Evolutionary conservation across 2,888 invertebrate species (phyloP), one percentile per base, ranked within the genome.

Genomic region (Azorinus chamasolen): DNA sequence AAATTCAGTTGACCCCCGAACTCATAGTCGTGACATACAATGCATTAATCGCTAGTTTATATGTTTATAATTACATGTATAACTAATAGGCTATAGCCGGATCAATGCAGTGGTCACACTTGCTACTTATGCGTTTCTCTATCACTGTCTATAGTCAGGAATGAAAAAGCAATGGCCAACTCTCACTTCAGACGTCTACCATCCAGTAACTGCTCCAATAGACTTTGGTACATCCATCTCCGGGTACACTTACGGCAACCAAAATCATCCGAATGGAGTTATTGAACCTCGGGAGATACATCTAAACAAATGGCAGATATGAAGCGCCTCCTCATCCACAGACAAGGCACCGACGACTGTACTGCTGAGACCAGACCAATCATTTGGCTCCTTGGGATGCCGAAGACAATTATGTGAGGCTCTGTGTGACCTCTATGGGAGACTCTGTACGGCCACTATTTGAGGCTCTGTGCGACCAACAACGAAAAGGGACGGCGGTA

Each of bases 331-430:
- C 0, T 25, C 66, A 16, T 50, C 37, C n/a, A 70, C 55, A 50
- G 70, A 70, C 18, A 55, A 63, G 46, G 55, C 62, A 2, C 73
- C 73, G 3, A 74, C 73, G 32, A 63, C 73, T 5, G 45, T 74
- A 14, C 25, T 74, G 12, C 45, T 74, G 4, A 50, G 55, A 6
- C 66, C 50, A 20, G 43, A 74, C 48, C 50, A 50, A 20, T 32
- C 50, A 1, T 68, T 74, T 41, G n/a, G 63, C 20, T 62, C 62
- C 5, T 58, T 77, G 53, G 77, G 77, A 3, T 54, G 77, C 77
- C 6, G 77, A 77, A 22, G 72, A 72, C 14, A 71, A 48, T 25
- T 77, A 77, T 37, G 45, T 58, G 18, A 32, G 46, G 25, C 27
- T 72, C 2, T 39, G n/a, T n/a, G n/a, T n/a, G n/a, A n/a, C n/a